Conservation (phyloP, 1,140 invertebrate genomes). For the Trichonephila clavipes region DNA sequence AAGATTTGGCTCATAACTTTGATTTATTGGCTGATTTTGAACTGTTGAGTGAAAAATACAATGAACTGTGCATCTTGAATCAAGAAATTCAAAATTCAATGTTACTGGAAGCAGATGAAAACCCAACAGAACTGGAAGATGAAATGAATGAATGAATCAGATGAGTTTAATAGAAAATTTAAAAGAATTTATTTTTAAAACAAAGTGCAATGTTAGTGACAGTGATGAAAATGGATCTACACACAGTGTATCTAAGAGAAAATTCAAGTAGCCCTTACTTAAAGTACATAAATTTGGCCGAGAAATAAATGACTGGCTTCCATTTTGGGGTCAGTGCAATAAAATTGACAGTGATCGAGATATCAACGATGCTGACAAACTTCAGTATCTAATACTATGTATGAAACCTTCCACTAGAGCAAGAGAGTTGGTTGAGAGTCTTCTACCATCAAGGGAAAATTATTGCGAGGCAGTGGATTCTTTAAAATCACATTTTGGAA, state of each 20-base stretch:
- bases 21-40: neutral
- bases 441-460: neutral
- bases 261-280: neutral
- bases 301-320: constrained; percentile 36
- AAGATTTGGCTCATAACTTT: neutral
- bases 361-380: neutral
- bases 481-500: constrained; percentile 73
- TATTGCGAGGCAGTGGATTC: neutral
- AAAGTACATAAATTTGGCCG: constrained; percentile 32
- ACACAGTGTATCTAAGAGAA: neutral
- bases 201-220: neutral
- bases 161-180: neutral
- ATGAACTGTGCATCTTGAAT: neutral
- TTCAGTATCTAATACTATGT: neutral
- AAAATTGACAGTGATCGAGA: constrained; percentile 14
- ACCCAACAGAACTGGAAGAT: neutral
- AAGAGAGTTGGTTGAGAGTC: neutral
- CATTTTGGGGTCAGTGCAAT: constrained; percentile 13
- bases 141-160: neutral
- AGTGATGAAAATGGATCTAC: neutral
- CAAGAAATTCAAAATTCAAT: neutral
- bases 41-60: neutral
- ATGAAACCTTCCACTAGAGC: neutral
- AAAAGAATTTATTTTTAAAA: neutral
- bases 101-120: neutral